Evolutionary conservation across 1,140 invertebrate species (phyloP).

Genomic region (Drosophila cardini): DNA sequence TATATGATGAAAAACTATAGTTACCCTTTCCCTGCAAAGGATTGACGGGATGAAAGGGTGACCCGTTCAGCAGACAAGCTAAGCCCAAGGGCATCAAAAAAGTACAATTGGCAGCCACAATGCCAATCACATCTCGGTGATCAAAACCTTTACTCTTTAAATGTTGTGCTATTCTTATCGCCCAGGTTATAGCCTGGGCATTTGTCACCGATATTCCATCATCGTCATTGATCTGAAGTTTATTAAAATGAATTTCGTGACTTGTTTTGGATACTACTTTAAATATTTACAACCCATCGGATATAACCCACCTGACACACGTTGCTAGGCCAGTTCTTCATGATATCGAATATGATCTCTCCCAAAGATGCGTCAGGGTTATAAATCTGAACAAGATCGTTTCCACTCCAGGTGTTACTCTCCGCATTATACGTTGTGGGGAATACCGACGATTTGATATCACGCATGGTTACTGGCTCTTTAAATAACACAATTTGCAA

Average conservation of each 20-base stretch:
- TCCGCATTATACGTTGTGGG: conserved; percentile 64
- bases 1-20: conserved; percentile 18
- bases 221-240: conserved; percentile 57
- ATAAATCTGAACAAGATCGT: conserved; percentile 58
- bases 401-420: conserved; percentile 73
- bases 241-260: too few species aligned
- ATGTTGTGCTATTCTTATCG: conserved; percentile 70
- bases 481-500: conserved; percentile 16
- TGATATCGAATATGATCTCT: conserved; percentile 59
- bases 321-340: conserved; percentile 71
- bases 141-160: conserved; percentile 59
- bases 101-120: conserved; percentile 69
- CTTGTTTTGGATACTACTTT: too few species aligned
- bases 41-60: conserved; percentile 68
- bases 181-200: conserved; percentile 57
- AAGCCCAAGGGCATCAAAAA: conserved; percentile 70
- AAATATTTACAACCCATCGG: too few species aligned
- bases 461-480: not conserved
- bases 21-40: conserved; percentile 63
- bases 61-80: conserved; percentile 72
- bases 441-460: conserved; percentile 50
- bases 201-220: conserved; percentile 66
- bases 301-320: conserved; percentile 56
- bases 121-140: conserved; percentile 72
- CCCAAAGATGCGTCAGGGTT: conserved; percentile 66